Conservation (phyloP, 2,797 vertebrate genomes). For the Karalla daura region DNA sequence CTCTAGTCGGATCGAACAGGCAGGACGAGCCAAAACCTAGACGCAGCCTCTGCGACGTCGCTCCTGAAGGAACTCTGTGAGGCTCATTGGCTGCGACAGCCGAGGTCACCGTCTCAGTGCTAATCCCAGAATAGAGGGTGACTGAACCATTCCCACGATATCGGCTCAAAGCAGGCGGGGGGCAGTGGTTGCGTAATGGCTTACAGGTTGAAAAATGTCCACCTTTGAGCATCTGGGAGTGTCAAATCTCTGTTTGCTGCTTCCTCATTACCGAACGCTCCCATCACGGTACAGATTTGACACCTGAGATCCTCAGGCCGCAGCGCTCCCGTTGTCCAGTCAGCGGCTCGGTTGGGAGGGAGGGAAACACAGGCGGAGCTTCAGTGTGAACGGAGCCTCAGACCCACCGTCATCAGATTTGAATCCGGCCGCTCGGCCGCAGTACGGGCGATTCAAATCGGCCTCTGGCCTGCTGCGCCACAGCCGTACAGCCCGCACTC, state of each 20-base stretch:
- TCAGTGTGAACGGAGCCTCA: slow-evolving; percentile 41
- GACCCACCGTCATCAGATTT: slow-evolving; percentile 40
- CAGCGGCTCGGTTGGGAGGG: too few relatives aligned
- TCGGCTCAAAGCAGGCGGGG: too few relatives aligned
- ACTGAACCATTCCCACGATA: too few relatives aligned
- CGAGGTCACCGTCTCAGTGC: too few relatives aligned
- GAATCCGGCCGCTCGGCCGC: slow-evolving; percentile 41
- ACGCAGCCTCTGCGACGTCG: too few relatives aligned
- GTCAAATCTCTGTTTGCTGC: background rate
- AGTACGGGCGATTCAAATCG: slow-evolving; percentile 43
- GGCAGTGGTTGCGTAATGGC: too few relatives aligned
- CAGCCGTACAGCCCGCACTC: too few relatives aligned
- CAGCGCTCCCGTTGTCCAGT: too few relatives aligned
- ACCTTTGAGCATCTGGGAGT: background rate
- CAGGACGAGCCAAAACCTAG: too few relatives aligned
- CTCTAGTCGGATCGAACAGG: background rate
- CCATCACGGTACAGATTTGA: background rate
- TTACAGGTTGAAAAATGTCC: background rate
- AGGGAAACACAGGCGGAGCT: background rate
- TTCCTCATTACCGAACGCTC: background rate
- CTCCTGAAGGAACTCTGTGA: too few relatives aligned
- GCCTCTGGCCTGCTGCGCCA: background rate
- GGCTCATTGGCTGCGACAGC: too few relatives aligned
- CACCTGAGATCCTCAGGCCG: background rate
- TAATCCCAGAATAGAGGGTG: too few relatives aligned